Percentiles rank a stretch among this genome's conserved stretches.
phyloP scores from a whole-genome alignment of 2,888 invertebrate species.

The Gymnoscelis rufifasciata region DNA sequence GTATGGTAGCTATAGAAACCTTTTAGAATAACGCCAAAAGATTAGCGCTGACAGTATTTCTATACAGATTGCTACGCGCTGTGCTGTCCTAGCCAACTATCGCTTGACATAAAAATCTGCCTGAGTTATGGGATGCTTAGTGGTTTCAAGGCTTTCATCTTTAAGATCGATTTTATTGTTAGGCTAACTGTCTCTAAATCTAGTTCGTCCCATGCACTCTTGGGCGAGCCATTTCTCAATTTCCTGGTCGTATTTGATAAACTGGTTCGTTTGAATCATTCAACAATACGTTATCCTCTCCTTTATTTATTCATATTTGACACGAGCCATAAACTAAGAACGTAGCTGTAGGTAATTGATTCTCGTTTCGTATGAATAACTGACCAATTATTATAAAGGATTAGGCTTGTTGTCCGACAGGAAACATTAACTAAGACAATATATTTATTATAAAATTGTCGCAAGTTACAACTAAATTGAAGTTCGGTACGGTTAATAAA shows the following conservation, averaged over 20 bases:
- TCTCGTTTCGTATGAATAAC: constrained; percentile 9
- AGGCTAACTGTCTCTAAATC: too few species aligned
- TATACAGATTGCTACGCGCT: too few species aligned
- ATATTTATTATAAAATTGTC: constrained; percentile 12
- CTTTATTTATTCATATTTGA: constrained; percentile 3
- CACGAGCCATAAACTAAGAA: neutral
- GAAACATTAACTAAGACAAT: constrained; percentile 9
- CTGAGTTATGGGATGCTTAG: too few species aligned
- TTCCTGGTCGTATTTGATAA: constrained; percentile 46
- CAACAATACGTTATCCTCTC: neutral
- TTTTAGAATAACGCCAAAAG: too few species aligned
- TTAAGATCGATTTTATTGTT: too few species aligned
- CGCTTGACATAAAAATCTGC: too few species aligned
- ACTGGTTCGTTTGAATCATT: constrained; percentile 4
- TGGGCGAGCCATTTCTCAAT: constrained; percentile 8
- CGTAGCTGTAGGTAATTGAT: constrained; percentile 1
- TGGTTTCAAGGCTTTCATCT: too few species aligned
- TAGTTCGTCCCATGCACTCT: too few species aligned
- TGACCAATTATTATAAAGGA: constrained; percentile 14
- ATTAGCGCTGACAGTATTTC: too few species aligned
- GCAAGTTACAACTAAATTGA: constrained; percentile 12
- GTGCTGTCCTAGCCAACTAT: too few species aligned
- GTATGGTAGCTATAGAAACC: too few species aligned
- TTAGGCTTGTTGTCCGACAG: constrained; percentile 5
- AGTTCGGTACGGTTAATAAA: too few species aligned